These are phyloP conservation scores for Scaptomyza polygonia DNA, from an alignment of 2,888 invertebrate genomes.

Conservation along the genomic window DNA sequence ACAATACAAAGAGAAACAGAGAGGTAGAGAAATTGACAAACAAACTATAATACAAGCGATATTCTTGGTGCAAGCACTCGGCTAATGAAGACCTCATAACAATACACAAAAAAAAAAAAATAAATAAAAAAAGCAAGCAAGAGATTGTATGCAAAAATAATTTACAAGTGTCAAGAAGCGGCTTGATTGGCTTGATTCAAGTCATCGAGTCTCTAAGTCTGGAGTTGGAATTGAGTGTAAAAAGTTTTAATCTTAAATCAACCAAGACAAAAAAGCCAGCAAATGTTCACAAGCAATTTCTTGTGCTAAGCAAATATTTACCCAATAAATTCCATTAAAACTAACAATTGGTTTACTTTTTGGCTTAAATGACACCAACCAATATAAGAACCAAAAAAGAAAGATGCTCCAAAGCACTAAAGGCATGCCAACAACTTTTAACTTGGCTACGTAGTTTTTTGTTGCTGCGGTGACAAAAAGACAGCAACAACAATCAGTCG, in stretches of 20 bases:
- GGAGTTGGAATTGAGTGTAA: slow-evolving; percentile 16
- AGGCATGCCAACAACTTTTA: slow-evolving; percentile 17
- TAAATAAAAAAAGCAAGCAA: no score
- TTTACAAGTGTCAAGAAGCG: slow-evolving; percentile 9
- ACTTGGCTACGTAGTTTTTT: slow-evolving; percentile 15
- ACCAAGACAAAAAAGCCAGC: slow-evolving; percentile 47
- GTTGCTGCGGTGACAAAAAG: slow-evolving; percentile 13
- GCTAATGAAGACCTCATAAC: slow-evolving; percentile 7
- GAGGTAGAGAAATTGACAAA: slow-evolving; percentile 23
- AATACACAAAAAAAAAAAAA: background rate
- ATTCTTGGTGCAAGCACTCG: slow-evolving; percentile 11
- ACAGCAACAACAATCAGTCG: background rate
- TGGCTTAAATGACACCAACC: slow-evolving; percentile 53
- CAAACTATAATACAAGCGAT: slow-evolving; percentile 52
- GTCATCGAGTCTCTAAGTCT: background rate
- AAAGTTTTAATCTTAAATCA: slow-evolving; percentile 69
- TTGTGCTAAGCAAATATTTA: slow-evolving; percentile 73
- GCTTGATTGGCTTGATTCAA: slow-evolving; percentile 25
- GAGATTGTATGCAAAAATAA: slow-evolving; percentile 8
- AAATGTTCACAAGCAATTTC: slow-evolving; percentile 68
- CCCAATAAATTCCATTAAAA: slow-evolving; percentile 76
- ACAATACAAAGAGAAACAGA: slow-evolving; percentile 7
- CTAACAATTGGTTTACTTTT: slow-evolving; percentile 77
- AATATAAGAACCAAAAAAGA: slow-evolving; percentile 12
- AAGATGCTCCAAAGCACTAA: slow-evolving; percentile 5